These are phyloP conservation scores for Cheilosia variabilis DNA, from an alignment of 2,888 invertebrate species.

Conservation along the genomic window DNA sequence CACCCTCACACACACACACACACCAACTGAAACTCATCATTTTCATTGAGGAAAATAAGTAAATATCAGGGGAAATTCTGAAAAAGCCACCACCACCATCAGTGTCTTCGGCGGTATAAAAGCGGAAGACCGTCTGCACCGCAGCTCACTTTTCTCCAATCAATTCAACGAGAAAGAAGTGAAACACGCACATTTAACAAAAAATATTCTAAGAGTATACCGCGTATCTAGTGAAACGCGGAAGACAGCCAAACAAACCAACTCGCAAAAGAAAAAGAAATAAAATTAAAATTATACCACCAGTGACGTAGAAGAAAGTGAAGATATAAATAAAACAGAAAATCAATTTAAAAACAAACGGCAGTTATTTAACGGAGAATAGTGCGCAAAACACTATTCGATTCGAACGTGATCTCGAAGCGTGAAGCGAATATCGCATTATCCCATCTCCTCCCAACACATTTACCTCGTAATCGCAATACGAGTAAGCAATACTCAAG, in stretches of 20 bases:
- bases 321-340: slow-evolving; percentile 47
- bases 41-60: slow-evolving; percentile 61
- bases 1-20: neutral
- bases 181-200: slow-evolving; percentile 17
- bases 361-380: slow-evolving; percentile 68
- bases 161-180: slow-evolving; percentile 80
- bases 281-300: slow-evolving; percentile 29
- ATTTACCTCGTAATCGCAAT: slow-evolving; percentile 26
- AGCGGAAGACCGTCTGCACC: slow-evolving; percentile 56
- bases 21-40: slow-evolving; percentile 3
- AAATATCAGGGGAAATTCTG: slow-evolving; percentile 57
- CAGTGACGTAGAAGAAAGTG: slow-evolving; percentile 55
- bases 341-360: slow-evolving; percentile 72
- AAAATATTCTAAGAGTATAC: neutral
- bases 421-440: slow-evolving; percentile 40
- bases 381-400: slow-evolving; percentile 47
- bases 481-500: neutral
- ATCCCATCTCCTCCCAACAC: slow-evolving; percentile 16
- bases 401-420: slow-evolving; percentile 49
- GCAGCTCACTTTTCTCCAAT: slow-evolving; percentile 82
- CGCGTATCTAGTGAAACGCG: slow-evolving; percentile 60
- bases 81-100: slow-evolving; percentile 38
- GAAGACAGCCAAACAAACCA: slow-evolving; percentile 40
- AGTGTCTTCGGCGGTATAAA: slow-evolving; percentile 48
- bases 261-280: slow-evolving; percentile 17